Evolutionary conservation across 2,888 invertebrate genomes (phyloP).

Genomic region (Perdita meconis): DNA sequence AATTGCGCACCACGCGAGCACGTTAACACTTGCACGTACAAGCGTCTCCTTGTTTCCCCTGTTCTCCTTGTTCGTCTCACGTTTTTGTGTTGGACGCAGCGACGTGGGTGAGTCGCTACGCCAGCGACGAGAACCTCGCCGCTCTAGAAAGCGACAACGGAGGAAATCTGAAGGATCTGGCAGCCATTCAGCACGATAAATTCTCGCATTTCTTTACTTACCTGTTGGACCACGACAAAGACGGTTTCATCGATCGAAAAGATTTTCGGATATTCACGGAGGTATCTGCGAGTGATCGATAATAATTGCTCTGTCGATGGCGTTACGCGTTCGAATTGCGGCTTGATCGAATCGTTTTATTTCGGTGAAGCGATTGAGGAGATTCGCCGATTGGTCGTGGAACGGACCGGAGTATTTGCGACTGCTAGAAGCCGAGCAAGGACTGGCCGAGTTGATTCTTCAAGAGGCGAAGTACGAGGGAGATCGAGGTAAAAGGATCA

Average conservation of each 20-base stretch:
- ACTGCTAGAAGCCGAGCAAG: constrained; percentile 89
- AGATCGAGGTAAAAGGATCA: constrained; percentile 79
- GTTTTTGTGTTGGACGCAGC: constrained; percentile 84
- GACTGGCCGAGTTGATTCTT: constrained; percentile 89
- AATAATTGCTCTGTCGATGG: not conserved
- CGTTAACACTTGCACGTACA: no score
- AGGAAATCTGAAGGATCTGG: constrained; percentile 82
- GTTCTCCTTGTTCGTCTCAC: not conserved
- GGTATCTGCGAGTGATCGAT: constrained; percentile 81
- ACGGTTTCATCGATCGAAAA: constrained; percentile 89
- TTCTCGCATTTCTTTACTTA: constrained; percentile 90
- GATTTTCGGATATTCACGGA: constrained; percentile 90
- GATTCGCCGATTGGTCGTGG: constrained; percentile 91
- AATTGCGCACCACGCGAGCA: no score
- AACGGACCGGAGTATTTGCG: constrained; percentile 91
- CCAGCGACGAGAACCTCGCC: constrained; percentile 86
- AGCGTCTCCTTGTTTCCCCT: not conserved
- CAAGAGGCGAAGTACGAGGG: constrained; percentile 79
- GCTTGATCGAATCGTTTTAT: not conserved
- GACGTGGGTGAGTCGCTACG: constrained; percentile 90
- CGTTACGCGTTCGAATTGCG: not conserved
- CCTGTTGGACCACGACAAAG: constrained; percentile 89
- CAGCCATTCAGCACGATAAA: constrained; percentile 88
- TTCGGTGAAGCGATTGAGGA: constrained; percentile 85
- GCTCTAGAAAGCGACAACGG: constrained; percentile 51